Percentiles rank a stretch among this genome's conserved stretches.
Conservation (phyloP, 1,140 invertebrate species). For the Pemphigus obesinymphae region DNA sequence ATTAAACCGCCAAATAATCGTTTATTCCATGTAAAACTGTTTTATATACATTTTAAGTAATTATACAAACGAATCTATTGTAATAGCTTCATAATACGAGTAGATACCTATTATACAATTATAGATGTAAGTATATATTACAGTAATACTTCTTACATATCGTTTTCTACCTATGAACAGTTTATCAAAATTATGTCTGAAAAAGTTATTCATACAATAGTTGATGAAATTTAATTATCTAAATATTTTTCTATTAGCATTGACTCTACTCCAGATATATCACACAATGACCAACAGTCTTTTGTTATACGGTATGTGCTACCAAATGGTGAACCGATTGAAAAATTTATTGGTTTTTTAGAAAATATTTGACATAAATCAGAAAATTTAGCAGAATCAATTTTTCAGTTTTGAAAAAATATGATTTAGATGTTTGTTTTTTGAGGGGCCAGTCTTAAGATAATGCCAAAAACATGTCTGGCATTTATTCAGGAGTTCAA, state of each 20-base stretch:
- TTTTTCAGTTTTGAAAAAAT: too few species aligned
- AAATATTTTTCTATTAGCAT: not conserved
- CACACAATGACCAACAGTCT: not conserved
- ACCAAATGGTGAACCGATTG: conserved; percentile 32
- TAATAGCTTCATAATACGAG: too few species aligned
- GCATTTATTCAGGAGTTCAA: too few species aligned
- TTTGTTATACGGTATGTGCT: conserved; percentile 47
- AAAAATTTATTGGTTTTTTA: conserved; percentile 42
- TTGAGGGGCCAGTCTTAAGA: too few species aligned
- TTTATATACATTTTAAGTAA: too few species aligned
- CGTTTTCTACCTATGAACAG: conserved; percentile 30
- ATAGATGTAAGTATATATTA: too few species aligned
- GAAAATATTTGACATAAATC: conserved; percentile 40
- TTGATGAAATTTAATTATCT: not conserved
- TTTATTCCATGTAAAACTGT: too few species aligned
- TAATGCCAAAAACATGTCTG: too few species aligned
- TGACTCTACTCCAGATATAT: conserved; percentile 10
- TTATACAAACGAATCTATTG: too few species aligned
- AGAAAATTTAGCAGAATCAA: conserved; percentile 21
- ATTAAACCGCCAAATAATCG: too few species aligned
- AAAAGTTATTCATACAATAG: not conserved
- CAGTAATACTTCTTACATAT: conserved; percentile 5
- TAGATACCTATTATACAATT: too few species aligned
- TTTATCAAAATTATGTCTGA: conserved; percentile 12
- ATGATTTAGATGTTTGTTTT: too few species aligned